Conservation (phyloP, 2,888 invertebrate genomes). For the Oligia fasciuncula region DNA sequence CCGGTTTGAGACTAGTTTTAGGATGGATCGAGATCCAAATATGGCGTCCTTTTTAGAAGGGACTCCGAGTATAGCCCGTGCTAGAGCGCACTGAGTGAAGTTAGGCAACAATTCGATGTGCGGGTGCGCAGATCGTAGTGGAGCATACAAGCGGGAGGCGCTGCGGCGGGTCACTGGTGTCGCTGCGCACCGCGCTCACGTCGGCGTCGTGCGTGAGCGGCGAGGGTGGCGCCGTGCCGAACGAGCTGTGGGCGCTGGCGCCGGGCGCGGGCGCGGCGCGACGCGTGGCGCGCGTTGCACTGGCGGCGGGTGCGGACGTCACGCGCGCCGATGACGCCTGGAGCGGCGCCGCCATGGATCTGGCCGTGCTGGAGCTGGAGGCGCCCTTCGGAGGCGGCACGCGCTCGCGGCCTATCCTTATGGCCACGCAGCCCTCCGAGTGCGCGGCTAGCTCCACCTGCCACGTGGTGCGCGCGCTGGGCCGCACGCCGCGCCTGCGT, state of each 20-base stretch:
- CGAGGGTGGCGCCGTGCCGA: conserved; percentile 48
- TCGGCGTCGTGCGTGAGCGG: conserved; percentile 73
- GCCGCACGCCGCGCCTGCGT: conserved; percentile 64
- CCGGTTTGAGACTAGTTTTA: neutral
- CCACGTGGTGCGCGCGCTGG: conserved; percentile 72
- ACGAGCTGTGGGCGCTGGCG: conserved; percentile 72
- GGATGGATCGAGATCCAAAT: neutral
- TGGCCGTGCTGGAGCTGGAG: conserved; percentile 81
- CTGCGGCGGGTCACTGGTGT: conserved; percentile 69
- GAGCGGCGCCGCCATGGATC: conserved; percentile 65
- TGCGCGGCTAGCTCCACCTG: conserved; percentile 70
- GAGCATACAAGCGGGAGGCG: conserved; percentile 70
- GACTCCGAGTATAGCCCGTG: neutral
- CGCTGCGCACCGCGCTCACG: conserved; percentile 76
- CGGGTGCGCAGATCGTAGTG: conserved; percentile 70
- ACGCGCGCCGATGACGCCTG: conserved; percentile 40
- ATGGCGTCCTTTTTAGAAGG: neutral
- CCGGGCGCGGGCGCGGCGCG: conserved; percentile 60
- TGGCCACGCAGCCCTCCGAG: conserved; percentile 73
- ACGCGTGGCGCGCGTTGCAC: conserved; percentile 60
- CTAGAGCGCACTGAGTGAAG: neutral
- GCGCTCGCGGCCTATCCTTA: conserved; percentile 77
- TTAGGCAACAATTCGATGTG: neutral
- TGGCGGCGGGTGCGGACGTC: conserved; percentile 56
- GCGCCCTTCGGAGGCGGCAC: conserved; percentile 72